Evolutionary conservation across 2,888 invertebrate genomes (phyloP), one percentile per base, ranked within the genome.

Genomic region (Tineola bisselliella): DNA sequence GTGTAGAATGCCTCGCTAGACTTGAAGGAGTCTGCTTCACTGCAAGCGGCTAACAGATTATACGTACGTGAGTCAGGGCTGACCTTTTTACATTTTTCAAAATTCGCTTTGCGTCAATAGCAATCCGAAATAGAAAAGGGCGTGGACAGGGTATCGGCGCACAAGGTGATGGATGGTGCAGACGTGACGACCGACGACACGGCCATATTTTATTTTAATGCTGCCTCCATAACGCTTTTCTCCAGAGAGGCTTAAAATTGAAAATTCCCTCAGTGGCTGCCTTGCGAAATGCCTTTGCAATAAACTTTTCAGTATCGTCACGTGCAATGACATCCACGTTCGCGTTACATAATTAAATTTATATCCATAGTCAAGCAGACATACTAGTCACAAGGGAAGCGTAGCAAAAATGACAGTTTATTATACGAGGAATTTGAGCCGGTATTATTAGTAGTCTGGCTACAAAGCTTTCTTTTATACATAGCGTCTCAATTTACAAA

Each of bases 11-110:
- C 4, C 25, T 25, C 25, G 38, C n/a, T 10, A 38, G 5, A 13
- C 48, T 10, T n/a, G 48, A 48, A 18, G 15, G 15, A 48, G 13
- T n/a, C 48, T 18, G 48, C 15, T 15, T 48, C 15, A 13, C 15
- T 15, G 15, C 48, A 15, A 48, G 48, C 48, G 56, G 17, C 33
- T 58, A 58, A 58, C 11, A 15, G 58, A 58, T 58, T 31, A 33
- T 31, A 58, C 48, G 66, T 73, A 82, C 86, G 86, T 83, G 86
- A 74, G 76, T 69, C 74, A 72, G 71, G 65, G 70, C 72, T 77
- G 84, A 79, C 79, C 81, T 83, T 83, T 87, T 84, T 79, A 81
- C 84, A 87, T 86, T 86, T 87, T 86, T 87, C 81, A 84, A 84
- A 86, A 83, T 81, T 81, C 81, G 75, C 75, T 69, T 66, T 74